A percentile compares a stretch with the other conserved stretches of the same genome.
phyloP scores from a whole-genome alignment of 2,113 vertebrate species.

The Echinops telfairi region DNA sequence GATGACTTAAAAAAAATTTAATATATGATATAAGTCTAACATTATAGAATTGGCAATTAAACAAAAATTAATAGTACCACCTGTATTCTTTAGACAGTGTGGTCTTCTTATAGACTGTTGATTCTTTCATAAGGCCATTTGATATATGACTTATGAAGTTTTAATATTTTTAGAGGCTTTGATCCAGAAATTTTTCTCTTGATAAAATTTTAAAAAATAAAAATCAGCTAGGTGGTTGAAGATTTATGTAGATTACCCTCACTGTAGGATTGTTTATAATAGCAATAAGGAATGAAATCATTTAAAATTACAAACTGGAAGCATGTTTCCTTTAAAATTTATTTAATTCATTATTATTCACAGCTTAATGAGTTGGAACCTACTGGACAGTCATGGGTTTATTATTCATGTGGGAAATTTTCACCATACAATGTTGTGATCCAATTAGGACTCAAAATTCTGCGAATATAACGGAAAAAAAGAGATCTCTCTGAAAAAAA shows the following conservation, averaged over 20 bases:
- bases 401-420: too few species aligned
- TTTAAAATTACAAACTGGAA: too few species aligned
- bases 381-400: too few species aligned
- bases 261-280: not conserved
- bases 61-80: not conserved
- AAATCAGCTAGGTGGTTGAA: not conserved
- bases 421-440: too few species aligned
- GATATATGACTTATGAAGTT: not conserved
- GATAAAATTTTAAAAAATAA: not conserved
- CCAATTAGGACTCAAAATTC: too few species aligned
- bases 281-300: not conserved
- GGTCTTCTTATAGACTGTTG: too few species aligned
- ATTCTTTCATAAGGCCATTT: not conserved
- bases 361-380: too few species aligned
- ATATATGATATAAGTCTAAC: not conserved
- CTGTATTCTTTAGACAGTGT: not conserved
- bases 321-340: too few species aligned
- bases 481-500: too few species aligned
- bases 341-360: too few species aligned
- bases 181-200: not conserved
- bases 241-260: not conserved
- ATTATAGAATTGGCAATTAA: not conserved
- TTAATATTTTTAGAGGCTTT: constrained; percentile 36
- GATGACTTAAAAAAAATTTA: constrained; percentile 22
- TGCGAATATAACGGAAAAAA: too few species aligned